phyloP scores from a whole-genome alignment of 2,888 invertebrate genomes.

The Glaucopsyche alexis region DNA sequence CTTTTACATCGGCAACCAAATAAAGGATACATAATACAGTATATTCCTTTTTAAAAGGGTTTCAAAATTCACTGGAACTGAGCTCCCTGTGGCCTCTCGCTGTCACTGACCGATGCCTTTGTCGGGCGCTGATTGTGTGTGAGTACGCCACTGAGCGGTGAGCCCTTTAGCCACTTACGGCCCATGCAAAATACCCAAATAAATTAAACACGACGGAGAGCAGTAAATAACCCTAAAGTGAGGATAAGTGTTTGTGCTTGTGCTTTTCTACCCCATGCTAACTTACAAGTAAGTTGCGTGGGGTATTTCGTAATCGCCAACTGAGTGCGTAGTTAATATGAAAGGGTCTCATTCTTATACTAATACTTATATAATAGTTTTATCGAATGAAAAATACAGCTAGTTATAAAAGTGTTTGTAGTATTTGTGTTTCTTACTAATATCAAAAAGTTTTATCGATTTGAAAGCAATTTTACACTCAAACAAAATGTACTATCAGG shows the following conservation, averaged over 20 bases:
- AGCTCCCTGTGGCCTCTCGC: background rate
- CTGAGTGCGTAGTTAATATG: background rate
- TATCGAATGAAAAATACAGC: background rate
- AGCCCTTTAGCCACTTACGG: constrained; percentile 7
- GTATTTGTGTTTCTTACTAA: background rate
- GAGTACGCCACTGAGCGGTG: background rate
- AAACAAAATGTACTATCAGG: no score
- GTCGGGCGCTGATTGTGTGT: background rate
- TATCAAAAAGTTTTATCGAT: background rate
- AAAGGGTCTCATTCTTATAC: background rate
- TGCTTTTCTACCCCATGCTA: background rate
- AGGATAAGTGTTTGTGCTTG: background rate
- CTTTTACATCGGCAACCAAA: no score
- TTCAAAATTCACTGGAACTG: background rate
- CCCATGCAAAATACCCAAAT: constrained; percentile 15
- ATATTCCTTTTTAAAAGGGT: background rate
- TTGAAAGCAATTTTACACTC: background rate
- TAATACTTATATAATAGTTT: no score
- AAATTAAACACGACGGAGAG: constrained; percentile 5
- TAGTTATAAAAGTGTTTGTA: background rate
- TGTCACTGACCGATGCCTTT: constrained; percentile 5
- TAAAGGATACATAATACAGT: no score
- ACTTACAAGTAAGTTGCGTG: background rate
- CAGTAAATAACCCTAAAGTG: constrained; percentile 11
- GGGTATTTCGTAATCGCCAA: background rate